Evolutionary conservation across 1,140 invertebrate genomes (phyloP).

Genomic region (Coelopa frigida): DNA sequence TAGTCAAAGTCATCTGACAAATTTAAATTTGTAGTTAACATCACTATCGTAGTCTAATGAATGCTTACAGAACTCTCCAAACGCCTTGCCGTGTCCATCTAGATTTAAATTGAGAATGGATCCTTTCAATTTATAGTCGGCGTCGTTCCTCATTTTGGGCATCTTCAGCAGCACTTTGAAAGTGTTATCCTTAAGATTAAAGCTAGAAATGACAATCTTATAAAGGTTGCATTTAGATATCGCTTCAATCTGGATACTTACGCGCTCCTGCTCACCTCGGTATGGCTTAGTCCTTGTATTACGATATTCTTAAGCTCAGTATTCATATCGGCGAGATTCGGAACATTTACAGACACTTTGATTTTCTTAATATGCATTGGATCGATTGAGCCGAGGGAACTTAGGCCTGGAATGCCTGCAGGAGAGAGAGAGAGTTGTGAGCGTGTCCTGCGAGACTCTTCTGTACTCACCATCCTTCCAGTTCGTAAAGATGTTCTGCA

Average conservation of each 20-base stretch:
- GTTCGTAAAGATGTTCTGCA: not conserved
- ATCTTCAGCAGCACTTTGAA: no score
- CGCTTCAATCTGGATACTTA: conserved; percentile 13
- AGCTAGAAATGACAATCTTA: no score
- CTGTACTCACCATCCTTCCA: not conserved
- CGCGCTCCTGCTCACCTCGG: conserved; percentile 53
- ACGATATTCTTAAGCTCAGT: conserved; percentile 54
- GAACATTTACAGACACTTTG: conserved; percentile 24
- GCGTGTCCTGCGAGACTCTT: no score
- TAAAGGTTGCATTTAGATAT: no score
- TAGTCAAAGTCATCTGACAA: conserved; percentile 53
- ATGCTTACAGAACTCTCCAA: conserved; percentile 59
- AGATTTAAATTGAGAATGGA: conserved; percentile 60
- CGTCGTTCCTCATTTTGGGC: conserved; percentile 57
- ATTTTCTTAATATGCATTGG: no score
- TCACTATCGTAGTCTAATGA: not conserved
- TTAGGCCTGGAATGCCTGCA: conserved; percentile 49
- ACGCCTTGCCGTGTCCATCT: conserved; percentile 55
- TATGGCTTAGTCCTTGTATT: conserved; percentile 54
- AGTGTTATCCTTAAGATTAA: no score
- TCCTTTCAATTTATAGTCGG: conserved; percentile 59
- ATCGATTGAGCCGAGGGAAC: conserved; percentile 41
- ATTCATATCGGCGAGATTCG: conserved; percentile 53
- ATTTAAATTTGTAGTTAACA: not conserved
- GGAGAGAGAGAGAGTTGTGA: no score